phyloP scores from a whole-genome alignment of 2,113 vertebrate species.

The Colistium nudipinnis region DNA sequence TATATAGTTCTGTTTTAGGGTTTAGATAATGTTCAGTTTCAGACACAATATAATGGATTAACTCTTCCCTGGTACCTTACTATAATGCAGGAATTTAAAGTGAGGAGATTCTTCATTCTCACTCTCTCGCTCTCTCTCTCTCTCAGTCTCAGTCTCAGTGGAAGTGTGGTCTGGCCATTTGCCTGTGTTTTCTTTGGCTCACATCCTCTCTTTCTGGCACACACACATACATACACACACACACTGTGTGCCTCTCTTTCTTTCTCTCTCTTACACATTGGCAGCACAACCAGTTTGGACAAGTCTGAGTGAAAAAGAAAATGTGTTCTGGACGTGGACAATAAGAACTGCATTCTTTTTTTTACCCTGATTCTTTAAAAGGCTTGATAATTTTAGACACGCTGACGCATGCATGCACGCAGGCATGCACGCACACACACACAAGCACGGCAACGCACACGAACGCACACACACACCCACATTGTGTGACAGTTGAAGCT shows the following conservation, averaged over 20 bases:
- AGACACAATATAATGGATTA: neutral
- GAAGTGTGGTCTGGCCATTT: conserved; percentile 88
- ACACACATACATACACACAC: conserved; percentile 4
- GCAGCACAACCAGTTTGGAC: conserved; percentile 86
- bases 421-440: too few species aligned
- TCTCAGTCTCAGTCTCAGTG: conserved; percentile 85
- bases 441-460: too few species aligned
- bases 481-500: conserved; percentile 2
- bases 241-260: neutral
- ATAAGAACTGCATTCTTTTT: conserved; percentile 10
- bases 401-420: too few species aligned
- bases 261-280: conserved; percentile 67
- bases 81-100: neutral
- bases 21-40: neutral
- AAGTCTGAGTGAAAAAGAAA: conserved; percentile 60
- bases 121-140: neutral
- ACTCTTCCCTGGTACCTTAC: neutral
- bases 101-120: too few species aligned
- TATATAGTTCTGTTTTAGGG: neutral
- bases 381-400: conserved; percentile 2
- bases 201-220: conserved; percentile 77
- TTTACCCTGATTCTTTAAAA: conserved; percentile 1
- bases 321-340: conserved; percentile 53
- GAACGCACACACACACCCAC: too few species aligned
- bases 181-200: conserved; percentile 96